Evolutionary conservation across 2,113 vertebrate species (phyloP).

Genomic region (Tenrec ecaudatus): DNA sequence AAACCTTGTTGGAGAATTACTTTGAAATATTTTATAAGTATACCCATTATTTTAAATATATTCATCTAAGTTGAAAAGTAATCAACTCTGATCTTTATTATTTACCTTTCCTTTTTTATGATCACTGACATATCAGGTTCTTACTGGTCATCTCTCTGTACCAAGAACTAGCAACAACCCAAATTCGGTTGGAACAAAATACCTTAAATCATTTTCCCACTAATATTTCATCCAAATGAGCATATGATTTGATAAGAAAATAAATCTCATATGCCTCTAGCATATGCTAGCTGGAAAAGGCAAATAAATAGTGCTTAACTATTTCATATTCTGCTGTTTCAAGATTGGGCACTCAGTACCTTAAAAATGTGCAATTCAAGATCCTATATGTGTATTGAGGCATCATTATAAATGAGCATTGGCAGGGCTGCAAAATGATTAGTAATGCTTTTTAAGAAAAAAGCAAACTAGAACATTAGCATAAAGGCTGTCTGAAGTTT

Average conservation of each 20-base stretch:
- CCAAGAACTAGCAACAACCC: not conserved
- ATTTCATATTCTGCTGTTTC: slow-evolving; percentile 26
- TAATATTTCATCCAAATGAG: slow-evolving; percentile 2
- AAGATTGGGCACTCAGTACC: not conserved
- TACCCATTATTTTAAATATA: not conserved
- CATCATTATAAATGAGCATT: slow-evolving; percentile 3
- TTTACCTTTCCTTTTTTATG: not conserved
- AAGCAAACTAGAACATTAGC: not conserved
- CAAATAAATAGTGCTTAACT: slow-evolving; percentile 34
- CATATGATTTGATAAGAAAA: slow-evolving; percentile 41
- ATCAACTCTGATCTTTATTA: not conserved
- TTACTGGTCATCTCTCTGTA: not conserved
- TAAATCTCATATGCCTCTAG: not conserved
- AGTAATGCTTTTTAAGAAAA: not conserved
- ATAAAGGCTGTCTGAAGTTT: too few species aligned
- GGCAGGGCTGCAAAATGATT: slow-evolving; percentile 25
- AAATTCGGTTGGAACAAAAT: not conserved
- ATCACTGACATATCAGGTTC: not conserved
- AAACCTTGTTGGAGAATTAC: not conserved
- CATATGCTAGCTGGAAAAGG: slow-evolving; percentile 37
- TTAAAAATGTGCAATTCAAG: slow-evolving; percentile 10
- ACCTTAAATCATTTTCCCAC: slow-evolving; percentile 28
- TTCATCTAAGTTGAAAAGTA: slow-evolving; percentile 5
- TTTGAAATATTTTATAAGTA: slow-evolving; percentile 23
- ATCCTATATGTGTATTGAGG: not conserved